A percentile compares a stretch with the other conserved stretches of the same genome.
phyloP scores from a whole-genome alignment of 2,888 invertebrate genomes.

The Lasioglossum malachurum region DNA sequence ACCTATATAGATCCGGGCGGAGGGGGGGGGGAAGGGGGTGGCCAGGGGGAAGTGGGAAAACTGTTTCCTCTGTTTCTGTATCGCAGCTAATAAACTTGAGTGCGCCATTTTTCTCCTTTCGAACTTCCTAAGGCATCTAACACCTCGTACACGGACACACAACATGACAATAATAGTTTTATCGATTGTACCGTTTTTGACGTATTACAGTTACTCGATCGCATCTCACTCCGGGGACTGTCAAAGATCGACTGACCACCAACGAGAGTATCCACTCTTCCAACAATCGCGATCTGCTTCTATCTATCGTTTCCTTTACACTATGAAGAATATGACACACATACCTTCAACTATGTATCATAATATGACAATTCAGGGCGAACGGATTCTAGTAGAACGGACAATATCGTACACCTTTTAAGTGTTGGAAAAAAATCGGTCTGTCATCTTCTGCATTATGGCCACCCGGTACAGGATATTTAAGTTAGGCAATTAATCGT shows the following conservation, averaged over 20 bases:
- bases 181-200: neutral
- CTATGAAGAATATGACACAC: too few relatives aligned
- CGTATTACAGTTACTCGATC: neutral
- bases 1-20: constrained; percentile 1
- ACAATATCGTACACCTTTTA: too few relatives aligned
- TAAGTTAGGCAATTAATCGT: constrained; percentile 31
- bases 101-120: constrained; percentile 59
- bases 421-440: too few relatives aligned
- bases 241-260: neutral
- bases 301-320: too few relatives aligned
- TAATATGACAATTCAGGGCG: neutral
- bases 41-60: neutral
- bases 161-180: neutral
- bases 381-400: neutral
- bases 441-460: neutral
- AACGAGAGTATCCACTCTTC: neutral
- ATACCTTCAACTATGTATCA: too few relatives aligned
- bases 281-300: neutral
- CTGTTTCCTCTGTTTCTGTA: constrained; percentile 42
- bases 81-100: constrained; percentile 66
- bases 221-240: neutral
- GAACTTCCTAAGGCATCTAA: neutral
- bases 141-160: neutral
- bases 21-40: neutral
- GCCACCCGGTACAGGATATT: constrained; percentile 26